Evolutionary conservation across 1,140 invertebrate genomes (phyloP).

Genomic region (Ceratina australensis): DNA sequence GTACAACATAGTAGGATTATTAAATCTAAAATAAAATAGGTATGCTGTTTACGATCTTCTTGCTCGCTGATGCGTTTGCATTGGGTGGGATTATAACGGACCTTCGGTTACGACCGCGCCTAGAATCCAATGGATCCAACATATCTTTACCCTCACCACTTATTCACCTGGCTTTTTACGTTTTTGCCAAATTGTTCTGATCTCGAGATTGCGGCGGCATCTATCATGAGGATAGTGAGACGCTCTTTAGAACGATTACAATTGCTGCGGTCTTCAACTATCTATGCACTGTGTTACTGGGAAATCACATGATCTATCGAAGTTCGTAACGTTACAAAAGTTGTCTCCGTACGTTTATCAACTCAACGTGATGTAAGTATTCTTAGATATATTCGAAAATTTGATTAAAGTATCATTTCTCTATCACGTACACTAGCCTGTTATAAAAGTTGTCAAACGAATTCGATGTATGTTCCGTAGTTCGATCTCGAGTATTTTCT

Average conservation of each 20-base stretch:
- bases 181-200: slow-evolving; percentile 44
- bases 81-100: slow-evolving; percentile 72
- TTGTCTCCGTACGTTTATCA: background rate
- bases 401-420: no score
- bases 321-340: background rate
- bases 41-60: background rate
- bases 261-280: slow-evolving; percentile 20
- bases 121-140: slow-evolving; percentile 69
- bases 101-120: slow-evolving; percentile 68
- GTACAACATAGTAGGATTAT: no score
- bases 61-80: slow-evolving; percentile 55
- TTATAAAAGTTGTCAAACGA: no score
- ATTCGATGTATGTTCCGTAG: no score
- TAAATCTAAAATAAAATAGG: no score
- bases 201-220: slow-evolving; percentile 51
- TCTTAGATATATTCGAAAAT: no score
- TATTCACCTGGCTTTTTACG: slow-evolving; percentile 54
- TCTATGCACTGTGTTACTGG: background rate
- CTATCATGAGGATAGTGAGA: slow-evolving; percentile 41
- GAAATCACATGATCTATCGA: slow-evolving; percentile 11
- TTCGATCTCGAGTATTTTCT: no score
- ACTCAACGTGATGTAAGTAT: no score
- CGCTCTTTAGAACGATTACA: slow-evolving; percentile 18
- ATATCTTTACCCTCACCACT: slow-evolving; percentile 50
- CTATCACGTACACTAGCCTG: no score